Evolutionary conservation across 2,113 vertebrate genomes (phyloP).

Genomic region (Plestiodon gilberti): DNA sequence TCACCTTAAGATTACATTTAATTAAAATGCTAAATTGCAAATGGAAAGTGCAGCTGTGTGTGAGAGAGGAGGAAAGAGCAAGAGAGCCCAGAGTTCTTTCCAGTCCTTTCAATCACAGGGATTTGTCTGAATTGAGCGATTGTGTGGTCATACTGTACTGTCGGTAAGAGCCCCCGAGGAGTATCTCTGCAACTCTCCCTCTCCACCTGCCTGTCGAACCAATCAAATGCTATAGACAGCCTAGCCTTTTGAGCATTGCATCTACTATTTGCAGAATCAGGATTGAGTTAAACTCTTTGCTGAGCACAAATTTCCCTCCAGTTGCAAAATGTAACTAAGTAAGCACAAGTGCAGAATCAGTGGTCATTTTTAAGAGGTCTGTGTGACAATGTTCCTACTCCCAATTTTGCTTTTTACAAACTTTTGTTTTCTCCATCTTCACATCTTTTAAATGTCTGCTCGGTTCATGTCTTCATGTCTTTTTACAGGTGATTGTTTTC

Average conservation of each 20-base stretch:
- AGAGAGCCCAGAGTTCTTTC: neutral
- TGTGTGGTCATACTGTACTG: neutral
- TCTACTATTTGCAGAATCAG: slow-evolving; percentile 2
- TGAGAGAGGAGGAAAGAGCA: neutral
- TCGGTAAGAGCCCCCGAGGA: neutral
- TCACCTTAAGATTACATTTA: no score
- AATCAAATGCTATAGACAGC: neutral
- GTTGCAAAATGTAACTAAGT: slow-evolving; percentile 10
- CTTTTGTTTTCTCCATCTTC: neutral
- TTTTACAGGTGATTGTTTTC: neutral
- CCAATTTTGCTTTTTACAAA: neutral
- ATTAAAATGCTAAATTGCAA: neutral
- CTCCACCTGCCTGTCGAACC: neutral
- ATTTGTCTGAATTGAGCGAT: neutral
- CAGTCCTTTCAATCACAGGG: no score
- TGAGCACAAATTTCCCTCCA: neutral
- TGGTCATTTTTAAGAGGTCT: neutral
- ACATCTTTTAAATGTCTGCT: neutral
- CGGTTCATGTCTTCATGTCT: neutral
- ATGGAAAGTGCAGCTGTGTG: neutral
- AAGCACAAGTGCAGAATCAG: slow-evolving; percentile 9
- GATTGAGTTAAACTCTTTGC: neutral
- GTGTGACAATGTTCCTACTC: neutral
- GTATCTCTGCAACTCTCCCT: neutral
- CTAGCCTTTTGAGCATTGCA: neutral